Conservation (phyloP, 2,797 vertebrate genomes). For the Phrynocephalus forsythii region DNA sequence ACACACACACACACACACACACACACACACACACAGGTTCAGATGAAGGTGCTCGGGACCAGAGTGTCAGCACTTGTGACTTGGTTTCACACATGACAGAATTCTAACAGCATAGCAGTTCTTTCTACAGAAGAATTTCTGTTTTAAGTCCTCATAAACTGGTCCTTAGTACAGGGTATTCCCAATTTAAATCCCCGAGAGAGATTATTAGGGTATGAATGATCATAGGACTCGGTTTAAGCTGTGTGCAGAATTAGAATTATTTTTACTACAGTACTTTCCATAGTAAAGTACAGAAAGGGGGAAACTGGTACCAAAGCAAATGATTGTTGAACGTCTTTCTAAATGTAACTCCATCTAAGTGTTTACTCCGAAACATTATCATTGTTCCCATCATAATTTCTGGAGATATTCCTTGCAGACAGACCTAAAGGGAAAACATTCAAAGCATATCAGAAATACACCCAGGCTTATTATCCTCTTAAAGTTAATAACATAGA, state of each 20-base stretch:
- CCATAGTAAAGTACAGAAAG: background rate
- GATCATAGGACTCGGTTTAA: background rate
- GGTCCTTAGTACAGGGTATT: background rate
- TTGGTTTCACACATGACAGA: background rate
- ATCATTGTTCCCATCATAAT: too few relatives aligned
- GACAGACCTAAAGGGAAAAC: background rate
- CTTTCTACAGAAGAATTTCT: background rate
- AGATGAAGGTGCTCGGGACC: background rate
- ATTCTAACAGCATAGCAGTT: background rate
- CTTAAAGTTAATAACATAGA: slow-evolving; percentile 49
- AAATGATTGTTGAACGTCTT: too few relatives aligned
- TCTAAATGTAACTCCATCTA: too few relatives aligned
- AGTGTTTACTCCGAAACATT: background rate
- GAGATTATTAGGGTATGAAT: background rate
- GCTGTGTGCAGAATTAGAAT: background rate
- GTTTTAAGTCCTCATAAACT: too few relatives aligned
- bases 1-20: too few relatives aligned
- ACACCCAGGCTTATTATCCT: slow-evolving; percentile 11
- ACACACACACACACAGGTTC: too few relatives aligned
- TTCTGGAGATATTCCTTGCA: background rate
- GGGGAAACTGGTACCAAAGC: background rate
- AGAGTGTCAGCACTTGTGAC: too few relatives aligned
- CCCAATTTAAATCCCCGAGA: background rate
- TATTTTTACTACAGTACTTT: background rate
- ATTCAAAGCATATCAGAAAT: background rate